A percentile compares a stretch with the other conserved stretches of the same genome.
Evolutionary conservation across 2,888 invertebrate species (phyloP).

Genomic region (Drosophila formosana): DNA sequence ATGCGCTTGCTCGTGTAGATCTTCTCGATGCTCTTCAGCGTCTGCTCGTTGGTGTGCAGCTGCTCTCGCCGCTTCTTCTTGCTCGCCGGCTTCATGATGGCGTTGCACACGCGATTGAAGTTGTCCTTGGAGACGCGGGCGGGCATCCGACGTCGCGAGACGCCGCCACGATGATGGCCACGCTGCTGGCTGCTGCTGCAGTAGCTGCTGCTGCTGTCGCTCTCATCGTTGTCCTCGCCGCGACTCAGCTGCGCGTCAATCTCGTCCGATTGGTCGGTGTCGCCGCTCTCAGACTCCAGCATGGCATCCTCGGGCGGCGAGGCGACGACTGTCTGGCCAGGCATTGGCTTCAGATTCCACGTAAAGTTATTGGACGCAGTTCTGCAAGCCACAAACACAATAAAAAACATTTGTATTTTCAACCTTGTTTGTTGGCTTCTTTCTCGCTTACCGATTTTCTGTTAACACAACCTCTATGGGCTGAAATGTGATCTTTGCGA

Average conservation of each 20-base stretch:
- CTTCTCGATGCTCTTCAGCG: constrained; percentile 76
- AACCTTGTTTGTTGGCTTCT: background rate
- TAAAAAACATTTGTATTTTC: background rate
- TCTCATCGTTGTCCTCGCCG: constrained; percentile 60
- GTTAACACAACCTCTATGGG: constrained; percentile 64
- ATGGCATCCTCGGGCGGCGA: constrained; percentile 31
- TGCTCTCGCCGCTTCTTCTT: constrained; percentile 68
- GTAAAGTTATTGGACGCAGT: constrained; percentile 23
- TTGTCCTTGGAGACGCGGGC: constrained; percentile 78
- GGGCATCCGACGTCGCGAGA: constrained; percentile 76
- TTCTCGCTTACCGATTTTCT: constrained; percentile 72
- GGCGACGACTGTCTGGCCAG: background rate
- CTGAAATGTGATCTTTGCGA: constrained; percentile 80
- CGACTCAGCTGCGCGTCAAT: constrained; percentile 58
- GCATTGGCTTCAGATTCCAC: constrained; percentile 37
- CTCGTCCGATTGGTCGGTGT: constrained; percentile 65
- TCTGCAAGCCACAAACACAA: constrained; percentile 20
- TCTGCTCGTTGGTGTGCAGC: constrained; percentile 53
- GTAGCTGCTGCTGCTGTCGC: constrained; percentile 41
- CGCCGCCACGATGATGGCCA: constrained; percentile 53
- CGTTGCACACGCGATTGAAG: constrained; percentile 77
- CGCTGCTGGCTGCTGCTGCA: constrained; percentile 25
- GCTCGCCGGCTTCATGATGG: constrained; percentile 76
- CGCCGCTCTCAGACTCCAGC: constrained; percentile 54
- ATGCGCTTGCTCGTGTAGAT: constrained; percentile 80